phyloP scores from a whole-genome alignment of 2,797 vertebrate genomes.

The Sardinella longiceps region DNA sequence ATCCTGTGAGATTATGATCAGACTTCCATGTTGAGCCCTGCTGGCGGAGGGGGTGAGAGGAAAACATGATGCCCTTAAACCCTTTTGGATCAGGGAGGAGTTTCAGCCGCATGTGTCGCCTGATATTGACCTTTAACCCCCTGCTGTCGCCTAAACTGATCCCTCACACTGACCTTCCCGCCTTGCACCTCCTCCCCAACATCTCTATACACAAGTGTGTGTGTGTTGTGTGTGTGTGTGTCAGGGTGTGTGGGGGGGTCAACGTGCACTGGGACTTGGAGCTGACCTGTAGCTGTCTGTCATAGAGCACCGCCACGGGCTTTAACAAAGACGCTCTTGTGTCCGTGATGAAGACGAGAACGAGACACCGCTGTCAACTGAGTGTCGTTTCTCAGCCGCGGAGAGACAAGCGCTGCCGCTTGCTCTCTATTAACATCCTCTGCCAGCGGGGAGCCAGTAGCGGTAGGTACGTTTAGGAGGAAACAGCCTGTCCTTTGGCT shows the following conservation, averaged over 20 bases:
- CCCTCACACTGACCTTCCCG: constrained; percentile 51
- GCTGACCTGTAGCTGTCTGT: constrained; percentile 48
- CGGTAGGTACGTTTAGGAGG: neutral
- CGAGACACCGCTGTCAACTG: neutral
- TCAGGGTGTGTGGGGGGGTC: neutral
- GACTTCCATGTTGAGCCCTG: constrained; percentile 69
- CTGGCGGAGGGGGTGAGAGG: constrained; percentile 51
- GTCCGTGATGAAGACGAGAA: constrained; percentile 29
- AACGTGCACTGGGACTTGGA: neutral
- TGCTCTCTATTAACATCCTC: neutral
- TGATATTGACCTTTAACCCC: constrained; percentile 70
- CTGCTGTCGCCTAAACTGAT: constrained; percentile 51
- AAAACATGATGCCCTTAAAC: constrained; percentile 58
- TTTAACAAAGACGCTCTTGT: constrained; percentile 55
- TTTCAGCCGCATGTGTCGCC: constrained; percentile 48
- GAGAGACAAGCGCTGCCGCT: neutral
- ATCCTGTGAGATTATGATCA: constrained; percentile 79
- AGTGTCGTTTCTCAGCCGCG: neutral
- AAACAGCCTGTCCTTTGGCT: constrained; percentile 13
- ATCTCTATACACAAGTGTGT: neutral
- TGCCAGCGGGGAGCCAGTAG: neutral
- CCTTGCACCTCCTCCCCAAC: constrained; percentile 33
- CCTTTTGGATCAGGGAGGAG: constrained; percentile 46
- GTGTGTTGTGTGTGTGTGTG: no score
- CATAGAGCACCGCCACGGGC: constrained; percentile 48